These are phyloP conservation scores for Columba janthina DNA, from an alignment of 2,113 vertebrate genomes.

Conservation along the genomic window DNA sequence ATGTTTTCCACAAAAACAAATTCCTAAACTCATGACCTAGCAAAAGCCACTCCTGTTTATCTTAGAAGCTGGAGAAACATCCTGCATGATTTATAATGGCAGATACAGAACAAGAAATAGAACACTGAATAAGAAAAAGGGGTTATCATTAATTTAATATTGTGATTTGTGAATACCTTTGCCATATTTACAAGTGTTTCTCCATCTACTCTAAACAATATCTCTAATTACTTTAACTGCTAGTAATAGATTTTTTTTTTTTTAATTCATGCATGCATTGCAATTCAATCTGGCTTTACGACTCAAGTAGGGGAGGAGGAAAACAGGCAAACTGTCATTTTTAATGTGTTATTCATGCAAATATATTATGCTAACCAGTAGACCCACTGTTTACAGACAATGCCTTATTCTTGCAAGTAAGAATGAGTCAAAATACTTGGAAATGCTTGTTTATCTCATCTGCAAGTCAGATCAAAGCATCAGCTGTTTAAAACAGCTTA, in stretches of 20 bases:
- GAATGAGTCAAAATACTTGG: background rate
- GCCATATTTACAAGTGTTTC: background rate
- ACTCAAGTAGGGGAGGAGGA: background rate
- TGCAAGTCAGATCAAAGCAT: background rate
- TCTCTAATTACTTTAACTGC: background rate
- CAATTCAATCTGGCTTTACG: background rate
- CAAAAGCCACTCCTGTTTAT: background rate
- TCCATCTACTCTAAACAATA: background rate
- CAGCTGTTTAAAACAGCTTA: background rate
- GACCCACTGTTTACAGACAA: background rate
- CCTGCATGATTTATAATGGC: slow-evolving; percentile 11
- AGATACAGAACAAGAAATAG: background rate
- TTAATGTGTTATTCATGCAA: background rate
- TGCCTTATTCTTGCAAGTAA: background rate
- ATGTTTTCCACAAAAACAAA: background rate
- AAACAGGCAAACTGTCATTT: background rate
- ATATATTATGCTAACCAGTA: background rate
- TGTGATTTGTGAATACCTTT: background rate
- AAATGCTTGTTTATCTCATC: background rate
- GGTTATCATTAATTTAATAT: background rate
- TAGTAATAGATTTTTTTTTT: background rate
- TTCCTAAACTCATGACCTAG: background rate
- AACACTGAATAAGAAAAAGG: background rate
- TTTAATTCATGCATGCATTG: background rate
- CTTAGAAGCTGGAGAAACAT: background rate